Conservation (phyloP, 1,140 invertebrate genomes). For the Drosophila pallidifrons region DNA sequence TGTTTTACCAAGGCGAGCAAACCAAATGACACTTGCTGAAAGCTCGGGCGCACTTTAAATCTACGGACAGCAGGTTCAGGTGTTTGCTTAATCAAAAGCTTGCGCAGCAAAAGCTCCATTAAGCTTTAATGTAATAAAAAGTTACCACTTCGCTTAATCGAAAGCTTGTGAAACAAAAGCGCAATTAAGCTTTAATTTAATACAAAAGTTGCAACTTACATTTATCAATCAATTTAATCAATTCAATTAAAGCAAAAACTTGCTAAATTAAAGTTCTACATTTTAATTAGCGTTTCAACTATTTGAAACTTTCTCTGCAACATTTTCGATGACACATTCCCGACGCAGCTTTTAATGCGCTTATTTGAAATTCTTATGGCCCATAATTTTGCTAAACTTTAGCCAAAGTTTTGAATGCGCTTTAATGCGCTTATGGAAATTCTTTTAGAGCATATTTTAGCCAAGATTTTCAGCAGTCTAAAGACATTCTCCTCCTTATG, state of each 20-base stretch:
- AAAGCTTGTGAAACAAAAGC: background rate
- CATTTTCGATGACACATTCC: no score
- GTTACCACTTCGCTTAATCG: no score
- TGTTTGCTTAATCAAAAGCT: background rate
- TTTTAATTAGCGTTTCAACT: no score
- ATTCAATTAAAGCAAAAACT: no score
- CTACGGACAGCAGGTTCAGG: no score
- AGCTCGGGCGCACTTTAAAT: background rate
- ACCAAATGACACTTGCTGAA: constrained; percentile 31
- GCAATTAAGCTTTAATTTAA: no score
- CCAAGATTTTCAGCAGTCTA: background rate
- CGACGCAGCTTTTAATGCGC: no score
- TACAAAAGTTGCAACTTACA: no score
- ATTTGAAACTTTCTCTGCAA: no score
- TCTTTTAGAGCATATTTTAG: background rate
- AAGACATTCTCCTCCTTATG: background rate
- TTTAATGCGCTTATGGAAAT: constrained; percentile 14
- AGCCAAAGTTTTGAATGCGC: background rate
- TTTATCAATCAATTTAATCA: no score
- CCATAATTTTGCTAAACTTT: background rate
- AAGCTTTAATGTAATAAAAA: no score
- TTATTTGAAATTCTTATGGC: background rate
- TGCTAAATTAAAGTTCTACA: no score
- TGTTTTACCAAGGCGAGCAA: constrained; percentile 11
- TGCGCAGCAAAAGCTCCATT: background rate